Evolutionary conservation across 2,113 vertebrate genomes (phyloP).

Genomic region (Gracilinanus agilis): DNA sequence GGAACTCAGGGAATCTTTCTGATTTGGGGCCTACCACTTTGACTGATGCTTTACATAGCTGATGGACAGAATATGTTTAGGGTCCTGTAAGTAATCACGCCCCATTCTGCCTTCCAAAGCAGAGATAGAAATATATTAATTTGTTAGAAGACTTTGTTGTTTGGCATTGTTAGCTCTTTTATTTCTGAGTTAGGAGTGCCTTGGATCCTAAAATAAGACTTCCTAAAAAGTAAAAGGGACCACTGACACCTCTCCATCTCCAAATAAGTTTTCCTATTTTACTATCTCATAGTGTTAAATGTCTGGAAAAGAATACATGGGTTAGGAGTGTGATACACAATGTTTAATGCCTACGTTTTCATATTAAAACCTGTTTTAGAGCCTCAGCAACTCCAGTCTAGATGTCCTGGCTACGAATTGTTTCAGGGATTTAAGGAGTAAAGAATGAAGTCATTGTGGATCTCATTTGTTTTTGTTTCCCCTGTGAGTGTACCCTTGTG

Average conservation of each 20-base stretch:
- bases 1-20: no score
- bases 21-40: no score
- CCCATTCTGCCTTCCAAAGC: not conserved
- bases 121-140: not conserved
- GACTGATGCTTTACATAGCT: no score
- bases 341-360: not conserved
- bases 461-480: not conserved
- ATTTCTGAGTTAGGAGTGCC: no score
- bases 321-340: not conserved
- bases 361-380: rapidly evolving
- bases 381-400: not conserved
- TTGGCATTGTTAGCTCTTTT: not conserved
- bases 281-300: not conserved
- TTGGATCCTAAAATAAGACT: not conserved
- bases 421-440: not conserved
- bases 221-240: not conserved
- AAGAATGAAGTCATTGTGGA: not conserved
- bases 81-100: no score
- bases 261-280: not conserved
- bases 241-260: not conserved
- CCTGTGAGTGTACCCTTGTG: not conserved
- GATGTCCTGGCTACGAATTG: not conserved
- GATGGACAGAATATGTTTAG: no score
- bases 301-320: not conserved
- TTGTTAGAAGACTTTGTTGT: not conserved